A percentile compares a stretch with the other conserved stretches of the same genome.
Evolutionary conservation across 1,140 invertebrate species (phyloP).

Genomic region (Caerostris darwini): DNA sequence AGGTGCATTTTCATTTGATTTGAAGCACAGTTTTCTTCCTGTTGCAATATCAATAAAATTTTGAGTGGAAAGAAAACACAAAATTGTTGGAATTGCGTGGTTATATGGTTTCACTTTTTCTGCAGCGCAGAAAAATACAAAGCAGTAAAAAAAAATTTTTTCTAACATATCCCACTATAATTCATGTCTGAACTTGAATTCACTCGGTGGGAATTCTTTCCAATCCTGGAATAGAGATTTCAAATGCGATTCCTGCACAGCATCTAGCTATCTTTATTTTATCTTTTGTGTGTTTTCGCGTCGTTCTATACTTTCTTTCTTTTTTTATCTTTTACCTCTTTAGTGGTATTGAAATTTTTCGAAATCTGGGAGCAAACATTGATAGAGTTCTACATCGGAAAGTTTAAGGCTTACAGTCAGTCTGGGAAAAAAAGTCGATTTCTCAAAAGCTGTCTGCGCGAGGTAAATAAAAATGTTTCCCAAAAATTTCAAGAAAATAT

Average conservation of each 20-base stretch:
- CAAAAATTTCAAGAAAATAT: background rate
- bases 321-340: background rate
- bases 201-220: background rate
- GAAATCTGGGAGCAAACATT: background rate
- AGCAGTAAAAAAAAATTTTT: no score
- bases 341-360: background rate
- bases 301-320: background rate
- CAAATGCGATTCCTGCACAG: slow-evolving; percentile 17
- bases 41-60: background rate
- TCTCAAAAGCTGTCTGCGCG: background rate
- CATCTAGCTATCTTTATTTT: background rate
- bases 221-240: slow-evolving; percentile 11
- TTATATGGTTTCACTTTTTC: background rate
- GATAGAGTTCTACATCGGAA: background rate
- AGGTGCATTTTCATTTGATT: background rate
- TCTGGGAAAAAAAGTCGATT: background rate
- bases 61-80: background rate
- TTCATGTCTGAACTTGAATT: background rate
- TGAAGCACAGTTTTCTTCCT: background rate
- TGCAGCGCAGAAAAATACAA: background rate
- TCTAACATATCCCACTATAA: background rate
- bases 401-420: background rate
- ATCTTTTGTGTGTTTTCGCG: background rate
- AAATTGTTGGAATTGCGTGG: background rate
- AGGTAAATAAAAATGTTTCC: background rate